phyloP scores from a whole-genome alignment of 2,797 vertebrate species.

The Sphaeramia orbicularis region DNA sequence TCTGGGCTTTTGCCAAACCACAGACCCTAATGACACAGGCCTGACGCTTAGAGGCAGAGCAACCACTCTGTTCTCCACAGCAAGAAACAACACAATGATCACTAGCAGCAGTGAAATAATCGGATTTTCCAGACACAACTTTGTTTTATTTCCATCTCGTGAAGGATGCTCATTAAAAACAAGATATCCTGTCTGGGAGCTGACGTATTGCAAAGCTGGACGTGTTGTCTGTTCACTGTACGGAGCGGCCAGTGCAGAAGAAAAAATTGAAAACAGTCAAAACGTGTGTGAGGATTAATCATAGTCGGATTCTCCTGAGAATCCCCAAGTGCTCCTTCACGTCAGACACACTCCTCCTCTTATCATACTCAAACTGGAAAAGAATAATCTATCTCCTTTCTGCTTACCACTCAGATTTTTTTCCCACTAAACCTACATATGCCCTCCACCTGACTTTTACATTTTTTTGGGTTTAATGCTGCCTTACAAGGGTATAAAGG shows the following conservation, averaged over 20 bases:
- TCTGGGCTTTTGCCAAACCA: slow-evolving; percentile 72
- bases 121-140: slow-evolving; percentile 30
- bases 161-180: slow-evolving; percentile 61
- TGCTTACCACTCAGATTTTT: slow-evolving; percentile 24
- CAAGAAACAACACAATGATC: slow-evolving; percentile 49
- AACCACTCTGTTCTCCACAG: slow-evolving; percentile 51
- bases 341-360: slow-evolving; percentile 18
- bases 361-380: slow-evolving; percentile 13
- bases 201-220: slow-evolving; percentile 37
- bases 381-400: background rate
- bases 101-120: slow-evolving; percentile 26
- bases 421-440: slow-evolving; percentile 20
- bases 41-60: slow-evolving; percentile 58
- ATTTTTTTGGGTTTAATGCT: background rate
- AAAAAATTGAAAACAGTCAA: slow-evolving; percentile 17
- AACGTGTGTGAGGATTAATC: slow-evolving; percentile 54
- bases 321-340: slow-evolving; percentile 24
- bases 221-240: slow-evolving; percentile 19
- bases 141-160: slow-evolving; percentile 40
- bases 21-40: slow-evolving; percentile 63
- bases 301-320: slow-evolving; percentile 21
- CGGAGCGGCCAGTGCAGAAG: slow-evolving; percentile 11
- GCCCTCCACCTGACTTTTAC: slow-evolving; percentile 13
- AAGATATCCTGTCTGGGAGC: slow-evolving; percentile 40
- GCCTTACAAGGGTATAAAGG: background rate